phyloP scores from a whole-genome alignment of 2,888 invertebrate genomes.

The Tenthredo distinguenda region DNA sequence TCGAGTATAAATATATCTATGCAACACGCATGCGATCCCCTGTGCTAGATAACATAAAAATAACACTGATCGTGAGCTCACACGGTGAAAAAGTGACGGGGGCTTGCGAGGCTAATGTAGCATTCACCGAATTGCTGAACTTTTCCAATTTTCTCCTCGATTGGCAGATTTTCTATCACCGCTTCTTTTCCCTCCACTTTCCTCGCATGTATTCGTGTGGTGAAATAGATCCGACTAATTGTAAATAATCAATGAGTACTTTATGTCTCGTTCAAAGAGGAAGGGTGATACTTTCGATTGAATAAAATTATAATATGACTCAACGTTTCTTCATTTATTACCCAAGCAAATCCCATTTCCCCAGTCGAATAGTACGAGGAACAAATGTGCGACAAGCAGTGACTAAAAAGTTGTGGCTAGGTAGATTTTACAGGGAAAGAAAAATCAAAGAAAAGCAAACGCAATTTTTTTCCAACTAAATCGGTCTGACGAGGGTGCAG shows the following conservation, averaged over 20 bases:
- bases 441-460: not conserved
- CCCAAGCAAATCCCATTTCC: not conserved
- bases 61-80: constrained; percentile 24
- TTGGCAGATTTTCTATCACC: constrained; percentile 59
- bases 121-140: constrained; percentile 61
- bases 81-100: constrained; percentile 59
- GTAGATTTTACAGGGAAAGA: not conserved
- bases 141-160: constrained; percentile 65
- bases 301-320: not conserved
- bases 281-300: not conserved
- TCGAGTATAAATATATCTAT: not conserved
- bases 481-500: constrained; percentile 16
- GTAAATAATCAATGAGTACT: not conserved
- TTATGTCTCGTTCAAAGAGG: not conserved
- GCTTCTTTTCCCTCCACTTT: not conserved
- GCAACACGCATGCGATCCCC: constrained; percentile 34
- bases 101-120: constrained; percentile 61
- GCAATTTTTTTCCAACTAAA: not conserved
- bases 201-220: not conserved
- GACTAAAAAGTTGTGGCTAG: not conserved
- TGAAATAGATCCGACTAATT: constrained; percentile 18
- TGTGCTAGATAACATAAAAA: constrained; percentile 37
- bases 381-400: not conserved
- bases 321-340: not conserved
- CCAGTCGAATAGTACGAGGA: not conserved